Conservation (phyloP, 2,888 invertebrate species). For the Callinectes sapidus region DNA sequence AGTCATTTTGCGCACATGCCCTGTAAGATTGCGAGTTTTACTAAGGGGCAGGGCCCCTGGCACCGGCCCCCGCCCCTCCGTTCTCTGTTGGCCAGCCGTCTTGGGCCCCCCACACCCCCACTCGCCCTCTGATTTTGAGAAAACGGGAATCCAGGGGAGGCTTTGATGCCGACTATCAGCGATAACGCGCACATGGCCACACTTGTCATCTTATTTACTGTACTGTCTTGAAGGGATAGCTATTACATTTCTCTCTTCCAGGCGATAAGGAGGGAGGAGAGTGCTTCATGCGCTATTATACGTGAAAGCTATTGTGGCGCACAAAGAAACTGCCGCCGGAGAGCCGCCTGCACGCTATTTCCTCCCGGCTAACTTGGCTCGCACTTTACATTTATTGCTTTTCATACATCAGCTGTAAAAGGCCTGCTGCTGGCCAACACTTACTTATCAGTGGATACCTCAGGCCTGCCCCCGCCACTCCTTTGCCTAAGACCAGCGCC, state of each 20-base stretch:
- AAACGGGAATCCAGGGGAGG: constrained; percentile 68
- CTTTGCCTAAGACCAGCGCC: background rate
- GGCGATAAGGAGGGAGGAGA: constrained; percentile 58
- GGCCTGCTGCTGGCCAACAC: constrained; percentile 52
- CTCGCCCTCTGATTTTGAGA: constrained; percentile 62
- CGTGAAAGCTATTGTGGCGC: constrained; percentile 60
- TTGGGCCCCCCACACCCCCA: constrained; percentile 61
- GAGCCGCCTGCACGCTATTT: constrained; percentile 46
- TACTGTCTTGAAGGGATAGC: constrained; percentile 65
- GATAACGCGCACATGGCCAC: constrained; percentile 65
- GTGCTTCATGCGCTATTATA: constrained; percentile 62
- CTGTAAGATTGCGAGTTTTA: constrained; percentile 73
- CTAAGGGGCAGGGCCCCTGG: constrained; percentile 63
- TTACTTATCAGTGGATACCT: constrained; percentile 53
- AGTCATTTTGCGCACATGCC: constrained; percentile 73
- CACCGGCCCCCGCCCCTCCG: constrained; percentile 59
- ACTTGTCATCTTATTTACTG: constrained; percentile 69
- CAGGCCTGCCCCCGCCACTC: background rate
- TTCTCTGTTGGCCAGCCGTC: constrained; percentile 61
- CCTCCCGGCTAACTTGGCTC: constrained; percentile 57
- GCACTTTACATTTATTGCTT: constrained; percentile 54
- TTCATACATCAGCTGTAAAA: constrained; percentile 56
- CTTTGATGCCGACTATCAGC: constrained; percentile 67
- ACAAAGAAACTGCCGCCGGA: constrained; percentile 54
- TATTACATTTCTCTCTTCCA: constrained; percentile 63